Conservation (phyloP, 2,113 vertebrate genomes). For the Dipodomys ordii region DNA sequence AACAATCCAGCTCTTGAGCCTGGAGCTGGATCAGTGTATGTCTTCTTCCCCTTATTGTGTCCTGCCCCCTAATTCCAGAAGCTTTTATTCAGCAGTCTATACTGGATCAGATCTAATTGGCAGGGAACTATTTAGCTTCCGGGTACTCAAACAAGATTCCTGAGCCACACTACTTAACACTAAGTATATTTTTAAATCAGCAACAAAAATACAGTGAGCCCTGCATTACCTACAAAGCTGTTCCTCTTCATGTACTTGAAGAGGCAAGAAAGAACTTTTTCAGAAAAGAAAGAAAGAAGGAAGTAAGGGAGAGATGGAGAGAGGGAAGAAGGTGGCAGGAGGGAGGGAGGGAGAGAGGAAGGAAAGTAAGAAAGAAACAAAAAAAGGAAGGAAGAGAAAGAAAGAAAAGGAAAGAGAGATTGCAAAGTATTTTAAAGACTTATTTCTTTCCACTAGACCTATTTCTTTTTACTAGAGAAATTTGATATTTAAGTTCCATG, state of each 20-base stretch:
- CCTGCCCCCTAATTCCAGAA: neutral
- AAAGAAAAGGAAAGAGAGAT: neutral
- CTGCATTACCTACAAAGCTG: neutral
- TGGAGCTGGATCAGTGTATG: neutral
- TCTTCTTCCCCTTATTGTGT: neutral
- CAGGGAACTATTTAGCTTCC: neutral
- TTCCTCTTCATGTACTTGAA: neutral
- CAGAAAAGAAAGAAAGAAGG: neutral
- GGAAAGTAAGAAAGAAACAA: no score
- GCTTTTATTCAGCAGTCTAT: neutral
- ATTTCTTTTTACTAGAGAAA: slow-evolving; percentile 45
- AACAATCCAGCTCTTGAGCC: neutral
- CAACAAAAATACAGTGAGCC: neutral
- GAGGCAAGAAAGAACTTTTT: neutral
- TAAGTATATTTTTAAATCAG: neutral
- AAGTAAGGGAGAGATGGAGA: no score
- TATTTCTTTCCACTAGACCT: neutral
- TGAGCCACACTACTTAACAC: neutral
- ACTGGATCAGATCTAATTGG: neutral
- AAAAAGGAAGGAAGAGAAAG: no score
- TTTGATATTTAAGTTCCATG: neutral
- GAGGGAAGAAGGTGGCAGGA: neutral
- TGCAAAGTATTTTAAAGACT: neutral
- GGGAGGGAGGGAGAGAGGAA: no score
- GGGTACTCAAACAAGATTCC: neutral